Base-by-base conservation (phyloP, 2,888 invertebrate genomes). In the Tridacna gigas region DNA sequence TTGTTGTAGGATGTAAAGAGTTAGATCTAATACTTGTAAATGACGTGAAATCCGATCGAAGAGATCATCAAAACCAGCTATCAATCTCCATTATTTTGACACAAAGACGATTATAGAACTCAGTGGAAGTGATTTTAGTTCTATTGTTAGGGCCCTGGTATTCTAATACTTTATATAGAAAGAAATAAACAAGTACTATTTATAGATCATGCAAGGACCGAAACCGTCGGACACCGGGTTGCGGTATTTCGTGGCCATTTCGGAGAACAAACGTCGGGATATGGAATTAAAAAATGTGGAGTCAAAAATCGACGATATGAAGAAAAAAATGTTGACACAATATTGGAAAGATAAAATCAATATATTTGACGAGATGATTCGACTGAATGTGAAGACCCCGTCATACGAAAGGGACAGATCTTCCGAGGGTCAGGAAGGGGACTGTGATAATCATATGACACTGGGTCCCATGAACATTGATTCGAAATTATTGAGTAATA, bases 311-410 rank as follows among this genome's bases (percentile, higher is more conserved):
- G 89, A 89, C 48, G 84, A 79, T 60, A 77, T 84, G 13, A 85
- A 89, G 74, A 88, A 85, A 74, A 83, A 83, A 66, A 87, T 86
- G 80, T 78, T 90, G 11, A 83, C 88, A n/a, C 80, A 80, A 65
- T 89, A 88, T 51, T 90, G 90, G 90, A 89, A 89, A 47, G 89
- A 89, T 67, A 90, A 90, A 28, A 89, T 85, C 15, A 84, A 86
- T 77, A 73, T 90, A 13, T 86, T 90, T 76, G 89, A 90, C 71
- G 90, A 90, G 20, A 82, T 90, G 79, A 89, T 90, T 26, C 71
- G 88, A 18, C 60, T 90, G 15, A 87, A 90, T 67, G 90, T 90
- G 0, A 86, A 85, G 77, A 90, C 90, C 15, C 89, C 88, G 1
- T 63, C 80, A 28, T 86, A 86, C 60, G 79, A 77, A 18, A 37